phyloP scores from a whole-genome alignment of 2,888 invertebrate genomes.

The Leptinotarsa rubiginosa region DNA sequence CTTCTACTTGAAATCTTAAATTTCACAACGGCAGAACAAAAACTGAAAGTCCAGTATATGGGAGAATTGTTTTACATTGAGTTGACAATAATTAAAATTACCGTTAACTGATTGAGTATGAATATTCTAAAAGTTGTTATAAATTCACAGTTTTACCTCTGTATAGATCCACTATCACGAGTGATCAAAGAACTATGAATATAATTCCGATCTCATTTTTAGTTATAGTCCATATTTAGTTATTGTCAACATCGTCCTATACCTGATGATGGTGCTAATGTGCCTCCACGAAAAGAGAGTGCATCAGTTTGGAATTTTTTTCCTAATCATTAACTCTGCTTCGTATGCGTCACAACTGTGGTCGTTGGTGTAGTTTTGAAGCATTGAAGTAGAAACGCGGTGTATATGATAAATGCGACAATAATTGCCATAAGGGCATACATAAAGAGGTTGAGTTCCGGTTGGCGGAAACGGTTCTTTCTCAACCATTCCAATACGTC shows the following conservation, averaged over 20 bases:
- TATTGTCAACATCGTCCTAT: neutral
- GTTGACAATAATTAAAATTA: no score
- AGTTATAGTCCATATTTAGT: neutral
- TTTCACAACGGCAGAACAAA: no score
- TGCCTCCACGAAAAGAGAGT: neutral
- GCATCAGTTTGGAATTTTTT: constrained; percentile 15
- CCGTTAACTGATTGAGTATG: no score
- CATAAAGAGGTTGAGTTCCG: constrained; percentile 94
- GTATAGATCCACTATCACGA: no score
- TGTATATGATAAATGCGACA: constrained; percentile 88
- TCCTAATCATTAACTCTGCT: constrained; percentile 64
- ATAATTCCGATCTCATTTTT: neutral
- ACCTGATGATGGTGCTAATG: neutral
- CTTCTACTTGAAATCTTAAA: no score
- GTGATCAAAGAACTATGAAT: no score
- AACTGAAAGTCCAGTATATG: no score
- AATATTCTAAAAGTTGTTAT: no score
- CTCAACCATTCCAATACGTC: constrained; percentile 93
- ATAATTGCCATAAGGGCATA: constrained; percentile 89
- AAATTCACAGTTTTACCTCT: no score
- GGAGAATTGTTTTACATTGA: no score
- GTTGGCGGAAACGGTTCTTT: constrained; percentile 92
- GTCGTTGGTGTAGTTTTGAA: constrained; percentile 81
- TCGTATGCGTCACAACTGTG: constrained; percentile 72
- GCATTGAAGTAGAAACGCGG: constrained; percentile 90